Conservation (phyloP, 2,888 invertebrate species). For the Cistogaster globosa region DNA sequence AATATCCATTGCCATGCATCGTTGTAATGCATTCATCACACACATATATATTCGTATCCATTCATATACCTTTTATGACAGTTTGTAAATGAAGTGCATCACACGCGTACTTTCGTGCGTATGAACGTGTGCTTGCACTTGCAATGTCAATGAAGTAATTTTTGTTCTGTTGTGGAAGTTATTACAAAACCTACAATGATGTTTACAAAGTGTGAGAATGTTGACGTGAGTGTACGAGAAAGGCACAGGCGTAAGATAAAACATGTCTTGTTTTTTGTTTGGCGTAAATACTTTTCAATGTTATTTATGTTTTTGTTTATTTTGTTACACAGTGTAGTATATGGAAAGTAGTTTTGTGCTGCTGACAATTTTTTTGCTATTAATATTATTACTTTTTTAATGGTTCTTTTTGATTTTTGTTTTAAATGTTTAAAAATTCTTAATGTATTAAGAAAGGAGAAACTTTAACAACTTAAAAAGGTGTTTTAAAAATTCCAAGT, state of each 20-base stretch:
- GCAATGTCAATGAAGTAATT: slow-evolving; percentile 9
- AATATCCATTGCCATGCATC: too few species aligned
- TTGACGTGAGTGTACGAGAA: too few species aligned
- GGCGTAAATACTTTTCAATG: slow-evolving; percentile 2
- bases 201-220: too few species aligned
- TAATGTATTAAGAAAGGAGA: too few species aligned
- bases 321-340: neutral
- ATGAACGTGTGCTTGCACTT: neutral
- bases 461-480: too few species aligned
- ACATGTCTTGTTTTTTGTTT: slow-evolving; percentile 12
- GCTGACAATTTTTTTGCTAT: too few species aligned
- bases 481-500: too few species aligned
- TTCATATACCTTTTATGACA: slow-evolving; percentile 27
- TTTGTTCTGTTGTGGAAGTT: neutral
- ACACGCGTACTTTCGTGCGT: neutral
- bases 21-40: too few species aligned
- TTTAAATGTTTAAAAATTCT: slow-evolving; percentile 1
- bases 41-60: neutral
- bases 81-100: slow-evolving; percentile 3
- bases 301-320: neutral
- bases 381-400: too few species aligned
- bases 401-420: neutral
- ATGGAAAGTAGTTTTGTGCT: neutral
- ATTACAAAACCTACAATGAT: too few species aligned
- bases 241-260: neutral